Evolutionary conservation across 2,113 vertebrate genomes (phyloP), one percentile per base, ranked within the genome.

Genomic region (Leptodactylus fuscus): DNA sequence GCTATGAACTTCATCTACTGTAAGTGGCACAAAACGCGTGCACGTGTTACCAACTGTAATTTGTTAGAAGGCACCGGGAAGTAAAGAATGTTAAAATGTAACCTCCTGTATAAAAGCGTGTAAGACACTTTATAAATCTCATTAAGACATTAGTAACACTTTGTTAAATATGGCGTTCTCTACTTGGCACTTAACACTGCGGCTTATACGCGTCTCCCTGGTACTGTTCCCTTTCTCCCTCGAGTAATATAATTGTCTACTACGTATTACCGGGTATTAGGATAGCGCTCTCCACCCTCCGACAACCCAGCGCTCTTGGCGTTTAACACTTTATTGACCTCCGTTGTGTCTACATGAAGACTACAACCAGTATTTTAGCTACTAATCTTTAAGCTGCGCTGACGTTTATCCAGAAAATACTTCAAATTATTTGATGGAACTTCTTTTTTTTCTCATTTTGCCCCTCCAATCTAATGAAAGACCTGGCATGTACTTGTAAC

Each of bases 41-140:
- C n/a, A 77, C 8, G 41, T n/a, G 34, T 36, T 24, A 32, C 51
- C 51, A 18, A 41, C 76, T 46, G 9, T 22, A 12, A 55, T 55
- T 29, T 78, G 48, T 55, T n/a, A 55, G 1, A n/a, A 78, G 49
- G 49, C 49, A 78, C 10, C 29, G 4, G 32, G 32, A 55, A 79
- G 20, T 15, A 38, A 78, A 9, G 51, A 38, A 79, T 60, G 51
- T 55, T 76, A 55, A 55, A 20, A 10, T 77, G 29, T 76, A 75
- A 53, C 53, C 48, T 77, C 27, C 29, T 34, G 49, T 79, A 60
- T 79, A 79, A 79, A 73, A 58, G 22, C 32, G n/a, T 58, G 75
- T 79, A 38, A 79, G 75, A 58, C 76, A 79, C 76, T 60, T 58
- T 78, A 36, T 78, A 58, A 79, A 79, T 60, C 34, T 58, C 77